Evolutionary conservation across 2,888 invertebrate species (phyloP), one percentile per base, ranked within the genome.

Genomic region (Cataglyphis albicans): DNA sequence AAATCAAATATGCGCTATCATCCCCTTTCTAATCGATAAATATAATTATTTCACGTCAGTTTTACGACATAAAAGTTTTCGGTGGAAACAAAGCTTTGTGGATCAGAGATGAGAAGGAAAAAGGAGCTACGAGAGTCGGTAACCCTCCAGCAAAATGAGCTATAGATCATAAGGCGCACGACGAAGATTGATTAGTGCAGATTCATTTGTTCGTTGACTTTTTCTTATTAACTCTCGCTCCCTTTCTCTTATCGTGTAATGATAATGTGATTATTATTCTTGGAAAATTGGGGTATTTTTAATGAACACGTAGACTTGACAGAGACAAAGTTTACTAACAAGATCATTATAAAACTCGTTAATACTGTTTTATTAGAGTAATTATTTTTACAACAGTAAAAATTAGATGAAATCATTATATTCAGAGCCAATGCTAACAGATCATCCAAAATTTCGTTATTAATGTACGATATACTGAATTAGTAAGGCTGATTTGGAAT

Each of bases 131-230:
- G 29, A 29, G 65, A 78, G 29, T 61, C 59, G 18, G 78, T 57
- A 68, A 48, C 55, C 67, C 72, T 29, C 25, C 32, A 55, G 59
- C 67, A 64, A 52, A 52, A 44, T 65, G 74, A 52, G 41, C 80
- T 63, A 29, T 44, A 65, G 65, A 80, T 84, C 70, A 52, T 72
- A 57, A 86, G 70, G 18, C 25, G 38, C 18, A 0, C 38, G 81
- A 87, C 64, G 83, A 87, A 81, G 85, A 87, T 87, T 63, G 83
- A 83, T 83, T 67, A 70, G 41, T 15, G 12, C n/a, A 41, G 61
- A 85, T 85, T 85, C 74, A 48, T 86, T 81, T 84, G 52, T 81
- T 82, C 65, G 52, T 35, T 35, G 32, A 29, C 25, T 48, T 44
- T 64, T 74, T 72, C 61, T 83, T 80, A 80, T 78, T 80, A 82